Base-by-base conservation (phyloP, 53 echinoderm and acorn worm species). In the Arbacia lixula region DNA sequence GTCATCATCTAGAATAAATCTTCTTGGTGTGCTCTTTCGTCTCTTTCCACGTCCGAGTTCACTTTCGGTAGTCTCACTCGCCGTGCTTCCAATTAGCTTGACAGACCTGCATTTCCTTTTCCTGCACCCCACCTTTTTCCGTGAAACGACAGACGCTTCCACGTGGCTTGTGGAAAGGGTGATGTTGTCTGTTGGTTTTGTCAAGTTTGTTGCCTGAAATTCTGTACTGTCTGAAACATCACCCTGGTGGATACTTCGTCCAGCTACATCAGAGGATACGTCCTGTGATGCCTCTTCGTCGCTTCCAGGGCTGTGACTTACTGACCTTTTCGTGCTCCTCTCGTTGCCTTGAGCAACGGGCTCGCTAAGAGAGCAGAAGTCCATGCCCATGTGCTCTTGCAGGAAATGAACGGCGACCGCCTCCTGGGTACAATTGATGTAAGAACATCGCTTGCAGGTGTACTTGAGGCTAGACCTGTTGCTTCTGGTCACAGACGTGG, bases 321-420 rank as follows among this genome's bases (percentile, higher is more conserved):
- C n/a, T n/a, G n/a, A n/a, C n/a, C n/a, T n/a, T n/a, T n/a, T n/a
- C 6, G 30, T 40, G 31, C n/a, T 0, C 28, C 27, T 29, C 42
- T 71, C 29, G 14, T 24, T 41, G 42, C 2, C 30, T 0, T 27
- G 25, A 31, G n/a, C 6, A 4, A 78, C 79, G 20, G 79, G 60
- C 17, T 38, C 30, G 27, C 79, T 78, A 12, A 78, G 60, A 27
- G 79, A 60, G 16, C 79, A 78, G 30, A 60, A 78, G 60, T 95
- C 93, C 22, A 95, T 86, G 20, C 91, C 86, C 11, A 92, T 87
- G 49, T 95, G 95, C 28, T 86, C 39, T 22, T 84, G 85, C 53
- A 95, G 81, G 74, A 91, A 95, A 81, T 95, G 95, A 71, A 88
- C 86, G 25, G 95, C 95, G 46, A 95, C 93, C 4, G 91, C 87